Evolutionary conservation across 2,888 invertebrate species (phyloP).

Genomic region (Diogma glabrata): DNA sequence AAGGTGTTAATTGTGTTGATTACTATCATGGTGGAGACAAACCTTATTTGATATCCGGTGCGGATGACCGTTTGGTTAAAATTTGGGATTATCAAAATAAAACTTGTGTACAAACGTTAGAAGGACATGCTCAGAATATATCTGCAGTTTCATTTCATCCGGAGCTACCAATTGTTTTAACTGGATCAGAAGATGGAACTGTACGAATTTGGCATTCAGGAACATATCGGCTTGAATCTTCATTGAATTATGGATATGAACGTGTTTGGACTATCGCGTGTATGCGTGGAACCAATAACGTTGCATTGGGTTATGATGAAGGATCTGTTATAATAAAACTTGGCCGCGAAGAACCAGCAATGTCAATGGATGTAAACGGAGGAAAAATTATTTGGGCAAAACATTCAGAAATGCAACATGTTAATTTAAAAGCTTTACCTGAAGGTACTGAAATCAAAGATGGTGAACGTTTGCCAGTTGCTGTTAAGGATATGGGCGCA

Average conservation of each 20-base stretch:
- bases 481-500: conserved; percentile 97
- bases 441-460: conserved; percentile 75
- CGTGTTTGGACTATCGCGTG: conserved; percentile 95
- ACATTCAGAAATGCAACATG: conserved; percentile 97
- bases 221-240: conserved; percentile 92
- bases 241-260: conserved; percentile 95
- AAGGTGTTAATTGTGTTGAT: conserved; percentile 98
- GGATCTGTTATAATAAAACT: conserved; percentile 38
- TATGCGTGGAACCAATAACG: conserved; percentile 88
- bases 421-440: conserved; percentile 74
- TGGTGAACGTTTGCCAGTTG: conserved; percentile 84
- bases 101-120: conserved; percentile 96
- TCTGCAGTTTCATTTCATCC: conserved; percentile 96
- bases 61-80: conserved; percentile 94
- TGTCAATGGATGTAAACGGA: conserved; percentile 96
- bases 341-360: conserved; percentile 96
- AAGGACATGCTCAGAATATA: conserved; percentile 95
- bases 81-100: conserved; percentile 99
- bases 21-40: conserved; percentile 99
- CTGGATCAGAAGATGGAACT: conserved; percentile 96
- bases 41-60: conserved; percentile 96
- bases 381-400: conserved; percentile 99
- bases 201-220: conserved; percentile 98
- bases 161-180: conserved; percentile 90
- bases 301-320: conserved; percentile 68